A percentile compares a stretch with the other conserved stretches of the same genome.
phyloP scores from a whole-genome alignment of 2,113 vertebrate species.

The Scopus umbretta region DNA sequence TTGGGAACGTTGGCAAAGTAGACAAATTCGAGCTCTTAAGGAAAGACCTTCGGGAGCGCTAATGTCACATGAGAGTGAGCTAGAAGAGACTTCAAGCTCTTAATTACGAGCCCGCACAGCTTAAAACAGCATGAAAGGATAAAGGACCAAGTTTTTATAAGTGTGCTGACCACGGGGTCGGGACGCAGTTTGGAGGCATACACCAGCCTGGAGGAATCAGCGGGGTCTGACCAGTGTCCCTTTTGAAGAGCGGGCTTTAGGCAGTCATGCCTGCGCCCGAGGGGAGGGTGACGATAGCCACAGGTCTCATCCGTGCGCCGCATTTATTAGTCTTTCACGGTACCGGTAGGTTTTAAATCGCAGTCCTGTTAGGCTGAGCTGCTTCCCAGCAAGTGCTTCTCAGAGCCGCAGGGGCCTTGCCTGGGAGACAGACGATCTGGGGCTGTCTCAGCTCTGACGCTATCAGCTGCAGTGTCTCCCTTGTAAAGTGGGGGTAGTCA shows the following conservation, averaged over 20 bases:
- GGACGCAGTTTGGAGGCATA: background rate
- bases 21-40: background rate
- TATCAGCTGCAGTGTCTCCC: slow-evolving; percentile 18
- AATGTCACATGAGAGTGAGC: background rate
- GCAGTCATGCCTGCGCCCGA: rapidly evolving
- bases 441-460: slow-evolving; percentile 20
- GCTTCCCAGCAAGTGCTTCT: background rate
- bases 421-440: background rate
- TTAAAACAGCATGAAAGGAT: background rate
- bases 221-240: background rate
- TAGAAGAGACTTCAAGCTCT: background rate
- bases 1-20: background rate
- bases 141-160: background rate
- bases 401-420: background rate
- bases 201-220: background rate
- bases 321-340: background rate
- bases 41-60: background rate
- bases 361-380: background rate
- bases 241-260: rapidly evolving
- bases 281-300: background rate
- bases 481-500: slow-evolving; percentile 19
- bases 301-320: background rate
- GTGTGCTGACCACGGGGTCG: rapidly evolving
- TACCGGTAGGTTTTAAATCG: background rate
- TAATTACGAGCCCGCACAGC: background rate